phyloP scores from a whole-genome alignment of 2,113 vertebrate genomes.

The Pterocles orientalis region DNA sequence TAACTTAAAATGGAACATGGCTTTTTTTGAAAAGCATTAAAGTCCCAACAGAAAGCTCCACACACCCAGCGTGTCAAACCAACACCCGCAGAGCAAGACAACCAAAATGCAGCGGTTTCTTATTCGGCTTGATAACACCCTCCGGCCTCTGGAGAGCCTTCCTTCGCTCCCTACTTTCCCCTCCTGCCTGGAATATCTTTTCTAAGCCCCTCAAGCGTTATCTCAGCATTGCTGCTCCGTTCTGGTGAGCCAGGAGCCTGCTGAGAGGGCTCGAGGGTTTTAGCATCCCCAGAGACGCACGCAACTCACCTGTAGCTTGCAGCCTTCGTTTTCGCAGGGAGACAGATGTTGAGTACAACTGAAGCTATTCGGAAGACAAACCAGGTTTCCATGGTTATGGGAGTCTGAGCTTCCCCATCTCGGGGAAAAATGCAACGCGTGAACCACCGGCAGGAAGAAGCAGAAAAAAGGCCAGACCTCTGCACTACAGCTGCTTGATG shows the following conservation, averaged over 20 bases:
- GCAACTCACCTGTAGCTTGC: background rate
- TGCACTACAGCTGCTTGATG: background rate
- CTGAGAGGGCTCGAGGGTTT: background rate
- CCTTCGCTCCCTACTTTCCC: background rate
- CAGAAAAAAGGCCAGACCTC: conserved; percentile 25
- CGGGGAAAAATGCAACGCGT: background rate
- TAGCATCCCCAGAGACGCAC: background rate
- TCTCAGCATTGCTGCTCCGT: background rate
- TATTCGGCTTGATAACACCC: background rate
- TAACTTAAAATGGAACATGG: conserved; percentile 11
- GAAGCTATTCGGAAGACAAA: conserved; percentile 40
- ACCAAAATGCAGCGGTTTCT: background rate
- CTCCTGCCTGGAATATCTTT: background rate
- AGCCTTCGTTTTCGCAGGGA: background rate
- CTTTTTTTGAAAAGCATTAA: background rate
- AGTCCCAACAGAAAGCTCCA: background rate
- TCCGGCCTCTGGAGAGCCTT: background rate
- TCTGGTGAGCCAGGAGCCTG: background rate
- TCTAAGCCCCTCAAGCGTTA: background rate
- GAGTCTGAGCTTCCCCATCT: conserved; percentile 7
- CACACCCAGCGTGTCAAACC: background rate
- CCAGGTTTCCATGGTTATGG: conserved; percentile 68
- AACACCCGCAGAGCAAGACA: background rate
- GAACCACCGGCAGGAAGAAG: background rate
- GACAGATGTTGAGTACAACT: conserved; percentile 19